Percentiles rank a stretch among this genome's conserved stretches.
Evolutionary conservation across 2,888 invertebrate species (phyloP).

Genomic region (Stenurella melanura): DNA sequence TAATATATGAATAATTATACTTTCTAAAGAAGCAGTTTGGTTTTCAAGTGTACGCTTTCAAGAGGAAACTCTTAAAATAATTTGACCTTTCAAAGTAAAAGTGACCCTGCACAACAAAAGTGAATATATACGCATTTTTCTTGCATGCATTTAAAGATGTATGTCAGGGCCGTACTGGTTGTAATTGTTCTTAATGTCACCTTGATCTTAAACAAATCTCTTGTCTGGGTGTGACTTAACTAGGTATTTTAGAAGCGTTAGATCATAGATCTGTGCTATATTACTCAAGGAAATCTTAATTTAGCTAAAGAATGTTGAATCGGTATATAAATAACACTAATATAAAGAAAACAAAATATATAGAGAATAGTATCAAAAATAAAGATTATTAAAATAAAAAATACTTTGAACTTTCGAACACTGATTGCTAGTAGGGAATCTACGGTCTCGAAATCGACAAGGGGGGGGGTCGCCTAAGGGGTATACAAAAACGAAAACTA

Average conservation of each 20-base stretch:
- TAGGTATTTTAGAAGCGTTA: constrained; percentile 8
- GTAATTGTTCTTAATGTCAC: constrained; percentile 26
- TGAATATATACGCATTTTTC: constrained; percentile 21
- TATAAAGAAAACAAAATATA: too few species aligned
- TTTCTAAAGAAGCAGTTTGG: background rate
- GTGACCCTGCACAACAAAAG: constrained; percentile 36
- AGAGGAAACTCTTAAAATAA: constrained; percentile 5
- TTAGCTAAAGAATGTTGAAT: too few species aligned
- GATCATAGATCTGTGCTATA: background rate
- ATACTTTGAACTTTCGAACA: too few species aligned
- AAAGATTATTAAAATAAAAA: too few species aligned
- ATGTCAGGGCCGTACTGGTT: constrained; percentile 32
- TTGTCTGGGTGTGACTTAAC: constrained; percentile 19
- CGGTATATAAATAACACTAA: too few species aligned
- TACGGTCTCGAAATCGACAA: too few species aligned
- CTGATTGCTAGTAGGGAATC: too few species aligned
- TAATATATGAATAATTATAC: background rate
- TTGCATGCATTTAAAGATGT: constrained; percentile 27
- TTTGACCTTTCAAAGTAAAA: constrained; percentile 22
- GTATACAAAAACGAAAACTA: too few species aligned
- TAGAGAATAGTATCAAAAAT: too few species aligned
- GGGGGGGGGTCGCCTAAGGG: too few species aligned
- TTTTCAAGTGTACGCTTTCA: background rate
- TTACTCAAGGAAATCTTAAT: too few species aligned
- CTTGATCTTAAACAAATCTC: constrained; percentile 38